Conservation (phyloP, 2,797 vertebrate genomes). For the Channa striata region DNA sequence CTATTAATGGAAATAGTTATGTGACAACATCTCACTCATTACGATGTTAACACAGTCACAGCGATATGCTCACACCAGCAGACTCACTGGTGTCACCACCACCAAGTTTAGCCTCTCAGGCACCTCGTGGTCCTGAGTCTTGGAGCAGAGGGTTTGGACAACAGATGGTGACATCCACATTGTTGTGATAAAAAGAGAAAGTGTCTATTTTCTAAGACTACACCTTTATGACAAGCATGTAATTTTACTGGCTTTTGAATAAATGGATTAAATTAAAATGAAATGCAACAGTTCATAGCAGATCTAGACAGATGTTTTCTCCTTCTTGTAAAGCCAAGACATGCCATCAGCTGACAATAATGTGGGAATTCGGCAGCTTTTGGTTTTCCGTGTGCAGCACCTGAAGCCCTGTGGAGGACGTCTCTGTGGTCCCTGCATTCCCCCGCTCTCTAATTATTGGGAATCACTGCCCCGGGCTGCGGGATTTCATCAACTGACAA, state of each 20-base stretch:
- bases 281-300: neutral
- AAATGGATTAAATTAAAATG: neutral
- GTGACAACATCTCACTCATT: conserved; percentile 52
- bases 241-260: neutral
- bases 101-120: conserved; percentile 54
- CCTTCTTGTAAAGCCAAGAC: neutral
- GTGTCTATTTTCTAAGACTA: too few relatives aligned
- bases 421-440: conserved; percentile 48
- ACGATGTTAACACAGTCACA: conserved; percentile 37
- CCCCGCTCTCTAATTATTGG: neutral
- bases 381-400: neutral
- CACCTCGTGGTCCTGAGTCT: conserved; percentile 8
- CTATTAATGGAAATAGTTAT: conserved; percentile 65
- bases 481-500: conserved; percentile 54
- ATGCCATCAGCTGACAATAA: conserved; percentile 48
- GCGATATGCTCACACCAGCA: conserved; percentile 37
- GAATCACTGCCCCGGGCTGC: conserved; percentile 32
- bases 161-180: too few relatives aligned
- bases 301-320: neutral
- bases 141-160: neutral
- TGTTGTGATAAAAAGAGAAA: too few relatives aligned
- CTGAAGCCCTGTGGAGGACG: conserved; percentile 6
- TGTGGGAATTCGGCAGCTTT: conserved; percentile 1
- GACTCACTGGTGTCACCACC: conserved; percentile 25
- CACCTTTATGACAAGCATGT: too few relatives aligned